Percentiles rank a stretch among this genome's conserved stretches.
Conservation (phyloP, 92 coral and sea anemone species). For the Siderastrea radians region DNA sequence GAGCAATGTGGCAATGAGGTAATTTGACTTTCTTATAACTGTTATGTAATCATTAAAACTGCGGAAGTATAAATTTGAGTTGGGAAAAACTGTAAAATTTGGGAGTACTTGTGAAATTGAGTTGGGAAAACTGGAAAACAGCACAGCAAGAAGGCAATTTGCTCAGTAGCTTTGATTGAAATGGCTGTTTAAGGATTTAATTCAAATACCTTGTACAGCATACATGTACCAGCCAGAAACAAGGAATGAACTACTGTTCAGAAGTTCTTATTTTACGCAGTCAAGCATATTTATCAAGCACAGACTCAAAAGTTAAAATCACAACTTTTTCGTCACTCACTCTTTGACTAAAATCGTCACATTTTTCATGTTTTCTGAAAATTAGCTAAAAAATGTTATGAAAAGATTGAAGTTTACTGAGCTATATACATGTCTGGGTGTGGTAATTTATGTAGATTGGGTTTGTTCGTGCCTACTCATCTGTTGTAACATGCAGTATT, state of each 20-base stretch:
- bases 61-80: not conserved
- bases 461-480: not conserved
- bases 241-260: too few relatives aligned
- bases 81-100: too few relatives aligned
- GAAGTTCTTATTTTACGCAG: not conserved
- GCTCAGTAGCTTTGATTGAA: not conserved
- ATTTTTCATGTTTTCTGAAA: not conserved
- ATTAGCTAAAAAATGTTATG: not conserved
- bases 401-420: not conserved
- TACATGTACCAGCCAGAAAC: too few relatives aligned
- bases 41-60: not conserved
- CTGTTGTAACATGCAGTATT: not conserved
- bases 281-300: not conserved
- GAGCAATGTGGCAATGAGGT: conserved; percentile 99
- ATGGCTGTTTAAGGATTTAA: not conserved
- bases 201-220: not conserved
- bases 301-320: not conserved
- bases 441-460: not conserved
- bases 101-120: not conserved
- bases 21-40: not conserved
- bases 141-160: not conserved
- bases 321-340: not conserved
- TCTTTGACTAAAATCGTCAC: not conserved
- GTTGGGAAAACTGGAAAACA: not conserved
- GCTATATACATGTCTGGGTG: not conserved